Evolutionary conservation across 2,113 vertebrate species (phyloP).

Genomic region (Notothenia rossii): DNA sequence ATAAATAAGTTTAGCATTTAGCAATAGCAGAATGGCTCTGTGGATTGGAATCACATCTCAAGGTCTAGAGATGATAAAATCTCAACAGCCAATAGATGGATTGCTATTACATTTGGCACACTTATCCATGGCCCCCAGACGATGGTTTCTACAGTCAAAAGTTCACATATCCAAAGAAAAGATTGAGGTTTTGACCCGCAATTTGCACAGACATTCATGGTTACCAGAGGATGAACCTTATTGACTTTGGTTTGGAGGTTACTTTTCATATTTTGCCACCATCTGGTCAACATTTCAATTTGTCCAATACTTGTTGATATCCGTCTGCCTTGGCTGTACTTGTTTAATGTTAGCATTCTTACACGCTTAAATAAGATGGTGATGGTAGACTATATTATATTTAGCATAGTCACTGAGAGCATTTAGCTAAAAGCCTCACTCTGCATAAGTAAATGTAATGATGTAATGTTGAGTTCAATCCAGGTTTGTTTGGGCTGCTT

Average conservation of each 20-base stretch:
- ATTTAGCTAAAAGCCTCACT: too few species aligned
- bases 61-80: neutral
- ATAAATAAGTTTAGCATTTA: slow-evolving; percentile 39
- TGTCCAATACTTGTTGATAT: neutral
- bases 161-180: neutral
- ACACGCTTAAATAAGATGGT: too few species aligned
- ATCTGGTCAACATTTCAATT: neutral
- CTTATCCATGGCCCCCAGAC: neutral
- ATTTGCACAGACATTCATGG: neutral
- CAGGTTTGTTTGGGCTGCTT: slow-evolving; percentile 20
- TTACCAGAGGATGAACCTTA: neutral
- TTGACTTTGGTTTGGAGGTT: neutral
- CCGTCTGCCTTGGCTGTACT: too few species aligned
- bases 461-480: neutral
- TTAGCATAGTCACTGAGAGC: too few species aligned
- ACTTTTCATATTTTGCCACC: neutral
- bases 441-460: too few species aligned
- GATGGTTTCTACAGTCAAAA: neutral
- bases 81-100: neutral
- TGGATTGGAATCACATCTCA: neutral
- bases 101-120: neutral
- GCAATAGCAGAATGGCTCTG: too few species aligned
- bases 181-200: neutral
- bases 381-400: too few species aligned
- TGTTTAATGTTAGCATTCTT: neutral